phyloP scores from a whole-genome alignment of 2,113 vertebrate genomes.

The Progne subis region DNA sequence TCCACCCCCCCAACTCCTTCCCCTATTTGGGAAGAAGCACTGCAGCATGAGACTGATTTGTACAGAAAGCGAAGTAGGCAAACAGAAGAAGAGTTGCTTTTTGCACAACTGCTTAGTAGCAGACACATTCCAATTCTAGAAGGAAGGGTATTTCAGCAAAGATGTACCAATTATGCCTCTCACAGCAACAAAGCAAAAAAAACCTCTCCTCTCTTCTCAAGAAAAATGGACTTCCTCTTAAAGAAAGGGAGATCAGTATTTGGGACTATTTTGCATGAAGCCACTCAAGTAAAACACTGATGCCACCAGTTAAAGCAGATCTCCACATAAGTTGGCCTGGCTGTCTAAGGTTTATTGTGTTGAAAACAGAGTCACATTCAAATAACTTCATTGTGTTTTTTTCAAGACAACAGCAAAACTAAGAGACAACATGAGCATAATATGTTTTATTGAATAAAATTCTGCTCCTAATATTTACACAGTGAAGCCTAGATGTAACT shows the following conservation, averaged over 20 bases:
- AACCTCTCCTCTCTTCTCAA: background rate
- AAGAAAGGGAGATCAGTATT: background rate
- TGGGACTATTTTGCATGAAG: background rate
- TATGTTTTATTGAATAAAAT: conserved; percentile 70
- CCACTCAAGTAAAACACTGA: background rate
- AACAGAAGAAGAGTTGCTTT: background rate
- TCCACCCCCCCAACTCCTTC: background rate
- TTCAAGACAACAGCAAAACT: background rate
- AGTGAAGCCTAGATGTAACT: background rate
- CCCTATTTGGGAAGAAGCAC: background rate
- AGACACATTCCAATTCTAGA: background rate
- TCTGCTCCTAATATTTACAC: conserved; percentile 57
- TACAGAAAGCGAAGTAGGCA: background rate
- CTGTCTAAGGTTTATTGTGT: background rate
- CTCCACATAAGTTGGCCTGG: background rate
- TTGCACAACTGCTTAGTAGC: background rate
- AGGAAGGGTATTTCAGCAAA: background rate
- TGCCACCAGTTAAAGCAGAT: background rate
- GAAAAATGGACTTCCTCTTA: background rate
- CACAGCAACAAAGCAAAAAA: background rate
- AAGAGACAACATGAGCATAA: background rate
- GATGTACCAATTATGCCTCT: background rate
- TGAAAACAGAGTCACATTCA: background rate
- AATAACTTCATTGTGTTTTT: background rate
- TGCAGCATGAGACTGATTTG: background rate